Conservation (phyloP, 2,888 invertebrate species). For the Amaurobius ferox region DNA sequence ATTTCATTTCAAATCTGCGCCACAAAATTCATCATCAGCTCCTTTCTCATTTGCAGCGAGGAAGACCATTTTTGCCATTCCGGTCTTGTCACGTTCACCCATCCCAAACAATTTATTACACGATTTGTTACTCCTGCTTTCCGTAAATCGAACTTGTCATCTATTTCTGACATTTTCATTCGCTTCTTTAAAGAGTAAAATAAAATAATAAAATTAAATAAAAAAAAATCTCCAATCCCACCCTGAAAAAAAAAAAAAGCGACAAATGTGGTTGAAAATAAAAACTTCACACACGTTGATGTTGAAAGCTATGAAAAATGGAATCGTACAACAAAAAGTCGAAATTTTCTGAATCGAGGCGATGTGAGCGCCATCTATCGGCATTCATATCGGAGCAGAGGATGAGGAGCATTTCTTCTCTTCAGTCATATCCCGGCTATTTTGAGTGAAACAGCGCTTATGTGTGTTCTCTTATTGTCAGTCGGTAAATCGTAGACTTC, state of each 20-base stretch:
- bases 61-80: background rate
- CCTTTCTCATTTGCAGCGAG: no score
- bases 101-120: background rate
- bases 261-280: slow-evolving; percentile 21
- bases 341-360: slow-evolving; percentile 29
- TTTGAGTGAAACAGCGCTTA: background rate
- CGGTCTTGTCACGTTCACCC: background rate
- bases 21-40: no score
- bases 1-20: no score
- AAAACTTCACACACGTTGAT: slow-evolving; percentile 36
- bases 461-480: background rate
- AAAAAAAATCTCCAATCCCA: background rate
- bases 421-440: slow-evolving; percentile 25
- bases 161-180: background rate
- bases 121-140: background rate
- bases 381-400: background rate
- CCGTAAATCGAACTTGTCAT: background rate
- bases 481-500: background rate
- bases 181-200: background rate
- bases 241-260: background rate
- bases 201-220: background rate
- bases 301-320: slow-evolving; percentile 67
- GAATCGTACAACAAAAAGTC: slow-evolving; percentile 31
- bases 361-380: slow-evolving; percentile 53
- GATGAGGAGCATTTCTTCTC: slow-evolving; percentile 28